Base-by-base conservation (phyloP, 2,797 vertebrate genomes). In the Gallinago solitaria region DNA sequence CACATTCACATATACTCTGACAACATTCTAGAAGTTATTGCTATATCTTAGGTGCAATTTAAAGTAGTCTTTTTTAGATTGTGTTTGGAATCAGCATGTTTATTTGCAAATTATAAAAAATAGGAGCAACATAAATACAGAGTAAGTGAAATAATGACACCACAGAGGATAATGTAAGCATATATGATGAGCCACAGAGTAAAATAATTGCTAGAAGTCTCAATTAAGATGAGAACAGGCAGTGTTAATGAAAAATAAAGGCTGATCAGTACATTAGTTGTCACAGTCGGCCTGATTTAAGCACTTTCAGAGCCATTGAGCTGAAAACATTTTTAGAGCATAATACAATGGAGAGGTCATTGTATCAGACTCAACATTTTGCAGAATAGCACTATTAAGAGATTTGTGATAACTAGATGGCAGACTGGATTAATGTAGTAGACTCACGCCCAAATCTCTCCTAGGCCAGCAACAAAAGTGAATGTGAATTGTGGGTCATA, bases 321-420 rank as follows among this genome's bases (percentile, higher is more conserved):
- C 87, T 95, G 95, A 93, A 92, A 97, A 95, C 47, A 87, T 91
- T 96, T 96, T 82, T 73, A 81, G 73, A 88, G 69, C 79, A 16
- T 56, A 50, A 28, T 67, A 93, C 94, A 96, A 93, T 83, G 73
- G 76, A 83, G 77, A 69, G 82, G 79, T 90, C 76, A 81, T 83
- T 92, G 84, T 81, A 81, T 92, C 64, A 71, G 91, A 16, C 50
- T 16, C 82, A 90, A 87, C 64, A 78, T 96, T 95, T 92, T 94
- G 91, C 95, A 91, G 84, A 93, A 24, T 89, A 94, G 94, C 84
- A 70, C 65, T 91, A 9, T 69, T 75, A 83, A 83, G 82, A 90
- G 94, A 33, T 94, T 16, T 95, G 82, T 69, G 91, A 86, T 94
- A 92, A 95, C 93, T 73, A 50, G 43, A 54, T 75, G 80, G 83